phyloP scores from a whole-genome alignment of 2,888 invertebrate species.

The Lasioglossum pauxillum region DNA sequence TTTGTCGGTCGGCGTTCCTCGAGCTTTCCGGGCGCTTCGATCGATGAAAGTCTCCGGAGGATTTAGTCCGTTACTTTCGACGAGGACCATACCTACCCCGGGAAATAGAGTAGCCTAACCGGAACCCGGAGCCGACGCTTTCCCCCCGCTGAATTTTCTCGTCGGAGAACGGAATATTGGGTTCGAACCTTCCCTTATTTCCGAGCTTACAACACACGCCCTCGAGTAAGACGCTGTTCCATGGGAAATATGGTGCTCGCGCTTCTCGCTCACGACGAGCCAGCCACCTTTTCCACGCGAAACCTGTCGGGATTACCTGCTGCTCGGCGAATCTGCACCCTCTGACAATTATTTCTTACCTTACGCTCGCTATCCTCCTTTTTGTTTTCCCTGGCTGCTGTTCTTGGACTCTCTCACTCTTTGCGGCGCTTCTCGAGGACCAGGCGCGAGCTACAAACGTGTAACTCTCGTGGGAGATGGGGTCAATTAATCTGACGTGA shows the following conservation, averaged over 20 bases:
- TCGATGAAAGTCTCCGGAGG: slow-evolving; percentile 58
- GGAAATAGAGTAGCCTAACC: slow-evolving; percentile 57
- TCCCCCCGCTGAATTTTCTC: slow-evolving; percentile 41
- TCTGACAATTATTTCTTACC: background rate
- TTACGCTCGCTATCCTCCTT: background rate
- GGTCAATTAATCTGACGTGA: background rate
- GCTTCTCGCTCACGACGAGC: background rate
- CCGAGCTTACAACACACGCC: slow-evolving; percentile 13
- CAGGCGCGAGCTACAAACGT: background rate
- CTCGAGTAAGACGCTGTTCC: background rate
- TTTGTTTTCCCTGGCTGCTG: background rate
- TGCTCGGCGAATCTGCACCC: background rate
- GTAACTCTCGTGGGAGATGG: background rate
- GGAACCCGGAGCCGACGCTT: slow-evolving; percentile 5
- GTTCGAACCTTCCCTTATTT: slow-evolving; percentile 35
- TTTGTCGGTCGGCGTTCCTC: slow-evolving; percentile 2
- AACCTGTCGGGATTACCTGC: background rate
- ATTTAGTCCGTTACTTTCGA: slow-evolving; percentile 52
- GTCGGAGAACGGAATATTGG: slow-evolving; percentile 23
- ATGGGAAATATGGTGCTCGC: slow-evolving; percentile 8
- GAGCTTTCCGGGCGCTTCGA: slow-evolving; percentile 25
- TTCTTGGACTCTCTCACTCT: background rate
- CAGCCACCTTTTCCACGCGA: background rate
- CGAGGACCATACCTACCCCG: slow-evolving; percentile 31
- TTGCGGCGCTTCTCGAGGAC: background rate